These are phyloP conservation scores for Saccostrea cuccullata DNA, from an alignment of 1,140 invertebrate species.

Conservation along the genomic window DNA sequence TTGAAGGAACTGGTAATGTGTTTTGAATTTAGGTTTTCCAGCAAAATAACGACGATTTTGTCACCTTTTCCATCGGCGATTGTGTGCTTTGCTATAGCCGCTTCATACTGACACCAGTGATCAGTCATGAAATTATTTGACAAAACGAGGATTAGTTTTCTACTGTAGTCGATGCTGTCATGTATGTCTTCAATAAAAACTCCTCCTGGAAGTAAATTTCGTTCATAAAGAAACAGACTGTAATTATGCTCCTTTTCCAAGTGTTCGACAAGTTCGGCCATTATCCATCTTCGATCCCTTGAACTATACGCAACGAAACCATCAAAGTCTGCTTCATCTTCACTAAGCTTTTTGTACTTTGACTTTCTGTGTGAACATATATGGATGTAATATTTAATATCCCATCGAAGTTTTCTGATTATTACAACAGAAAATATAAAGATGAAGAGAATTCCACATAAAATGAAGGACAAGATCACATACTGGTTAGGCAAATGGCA, in stretches of 20 bases:
- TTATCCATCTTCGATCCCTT: neutral
- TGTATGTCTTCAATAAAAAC: neutral
- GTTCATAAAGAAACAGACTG: neutral
- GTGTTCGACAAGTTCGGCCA: neutral
- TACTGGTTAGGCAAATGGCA: neutral
- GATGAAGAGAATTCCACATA: neutral
- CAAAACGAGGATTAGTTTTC: neutral
- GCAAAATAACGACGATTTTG: neutral
- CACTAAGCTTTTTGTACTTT: neutral
- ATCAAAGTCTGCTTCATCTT: neutral
- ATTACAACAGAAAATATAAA: neutral
- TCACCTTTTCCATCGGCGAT: neutral
- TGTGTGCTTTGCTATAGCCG: neutral
- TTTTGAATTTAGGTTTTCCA: neutral
- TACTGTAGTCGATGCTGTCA: neutral
- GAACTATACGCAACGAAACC: neutral
- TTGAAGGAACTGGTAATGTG: neutral
- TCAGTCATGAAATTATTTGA: neutral
- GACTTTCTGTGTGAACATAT: neutral
- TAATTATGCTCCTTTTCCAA: neutral
- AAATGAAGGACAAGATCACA: neutral
- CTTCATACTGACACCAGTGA: conserved; percentile 5
- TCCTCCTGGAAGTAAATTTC: neutral
- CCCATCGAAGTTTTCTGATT: neutral
- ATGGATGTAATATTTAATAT: neutral